Evolutionary conservation across 2,113 vertebrate species (phyloP).

Genomic region (Ictalurus furcatus): DNA sequence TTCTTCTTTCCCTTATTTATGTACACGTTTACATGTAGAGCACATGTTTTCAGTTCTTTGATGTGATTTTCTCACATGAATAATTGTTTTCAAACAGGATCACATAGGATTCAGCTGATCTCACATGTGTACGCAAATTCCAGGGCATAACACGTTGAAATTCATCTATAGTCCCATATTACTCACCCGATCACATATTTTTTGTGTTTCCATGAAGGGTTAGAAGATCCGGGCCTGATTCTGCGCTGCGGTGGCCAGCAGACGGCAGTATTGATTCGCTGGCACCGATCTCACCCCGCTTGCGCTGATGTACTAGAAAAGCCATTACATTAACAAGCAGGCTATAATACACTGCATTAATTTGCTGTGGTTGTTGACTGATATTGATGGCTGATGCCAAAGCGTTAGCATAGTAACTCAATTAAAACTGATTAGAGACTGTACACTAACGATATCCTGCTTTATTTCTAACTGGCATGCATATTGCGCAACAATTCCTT

Average conservation of each 20-base stretch:
- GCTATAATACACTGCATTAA: constrained; percentile 22
- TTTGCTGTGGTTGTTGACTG: constrained; percentile 2
- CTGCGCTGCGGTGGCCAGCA: background rate
- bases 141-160: background rate
- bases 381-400: constrained; percentile 11
- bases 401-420: background rate
- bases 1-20: background rate
- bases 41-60: background rate
- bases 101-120: background rate
- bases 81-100: background rate
- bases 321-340: constrained; percentile 34
- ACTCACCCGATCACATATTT: background rate
- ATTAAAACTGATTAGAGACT: constrained; percentile 19
- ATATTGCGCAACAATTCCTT: background rate
- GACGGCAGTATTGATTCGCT: constrained; percentile 33
- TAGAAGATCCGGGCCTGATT: background rate
- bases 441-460: background rate
- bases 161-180: background rate
- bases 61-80: background rate
- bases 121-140: background rate
- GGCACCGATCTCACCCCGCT: background rate
- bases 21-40: background rate
- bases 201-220: background rate
- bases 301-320: constrained; percentile 1
- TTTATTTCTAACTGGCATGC: background rate